Evolutionary conservation across 1,140 invertebrate species (phyloP).

Genomic region (Thalassaphorura encarpata): DNA sequence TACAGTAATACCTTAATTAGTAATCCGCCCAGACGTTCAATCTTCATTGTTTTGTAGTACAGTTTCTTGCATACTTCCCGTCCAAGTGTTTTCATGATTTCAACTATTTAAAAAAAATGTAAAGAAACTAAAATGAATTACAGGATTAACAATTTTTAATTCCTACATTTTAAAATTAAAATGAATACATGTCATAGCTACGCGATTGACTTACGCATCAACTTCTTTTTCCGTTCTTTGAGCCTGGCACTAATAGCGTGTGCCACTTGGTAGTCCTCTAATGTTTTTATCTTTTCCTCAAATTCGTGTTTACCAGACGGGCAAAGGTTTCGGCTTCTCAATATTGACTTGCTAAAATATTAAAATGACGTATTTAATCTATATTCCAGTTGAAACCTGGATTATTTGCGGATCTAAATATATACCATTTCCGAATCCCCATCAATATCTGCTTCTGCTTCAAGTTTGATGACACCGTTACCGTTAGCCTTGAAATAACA

Average conservation of each 20-base stretch:
- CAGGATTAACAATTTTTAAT: too few species aligned
- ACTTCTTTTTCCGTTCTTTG: not conserved
- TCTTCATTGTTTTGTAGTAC: constrained; percentile 27
- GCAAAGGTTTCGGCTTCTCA: too few species aligned
- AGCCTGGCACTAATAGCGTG: constrained; percentile 4
- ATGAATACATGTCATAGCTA: not conserved
- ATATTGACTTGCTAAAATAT: too few species aligned
- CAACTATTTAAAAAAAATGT: not conserved
- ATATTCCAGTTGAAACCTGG: too few species aligned
- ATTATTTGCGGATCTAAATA: too few species aligned
- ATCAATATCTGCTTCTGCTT: too few species aligned
- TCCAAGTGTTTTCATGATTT: constrained; percentile 14
- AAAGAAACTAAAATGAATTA: not conserved
- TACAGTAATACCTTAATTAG: constrained; percentile 17
- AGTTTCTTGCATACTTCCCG: constrained; percentile 5
- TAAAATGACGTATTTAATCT: too few species aligned
- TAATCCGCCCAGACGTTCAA: constrained; percentile 25
- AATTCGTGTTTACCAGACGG: too few species aligned
- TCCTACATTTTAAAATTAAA: not conserved
- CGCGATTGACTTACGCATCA: not conserved
- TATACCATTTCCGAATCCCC: too few species aligned
- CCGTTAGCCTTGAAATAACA: too few species aligned
- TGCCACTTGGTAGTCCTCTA: constrained; percentile 10
- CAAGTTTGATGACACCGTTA: too few species aligned
- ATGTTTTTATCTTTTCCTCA: constrained; percentile 9